Base-by-base conservation (phyloP, 1,140 invertebrate species). In the Riptortus pedestris region DNA sequence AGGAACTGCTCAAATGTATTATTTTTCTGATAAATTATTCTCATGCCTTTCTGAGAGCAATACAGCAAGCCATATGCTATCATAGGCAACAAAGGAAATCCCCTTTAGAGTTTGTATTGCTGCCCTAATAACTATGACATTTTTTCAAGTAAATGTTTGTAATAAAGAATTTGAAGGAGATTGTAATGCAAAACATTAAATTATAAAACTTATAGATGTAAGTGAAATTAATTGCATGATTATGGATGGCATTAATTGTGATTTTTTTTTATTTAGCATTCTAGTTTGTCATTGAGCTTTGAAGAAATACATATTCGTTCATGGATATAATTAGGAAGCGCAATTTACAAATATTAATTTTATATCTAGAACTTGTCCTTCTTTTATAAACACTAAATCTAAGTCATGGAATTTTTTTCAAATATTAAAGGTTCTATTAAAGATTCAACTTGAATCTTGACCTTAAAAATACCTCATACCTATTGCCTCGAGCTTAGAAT, bases 1-100 rank as follows among this genome's bases (percentile, higher is more conserved):
- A 55, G 18, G 22, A 55, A 55, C 18, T 55, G 51, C 51, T 55
- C 51, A 55, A 55, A 24, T 24, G 7, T 55, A 55, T 26, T 55
- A 24, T 55, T 24, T 55, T 55, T 55, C 14, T 55, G 20, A 24
- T 18, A 55, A 55, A 3, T 20, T 47, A 47, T 47, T 47, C 22
- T 20, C 43, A 47, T 47, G 18, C 51, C 51, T 55, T 55, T 24
- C 22, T 55, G 24, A 22, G 24, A 55, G 51, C 51, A 55, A 26
- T 55, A 55, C 45, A 47, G 4, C 7, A 47, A 47, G 22, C 45
- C 18, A 47, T 47, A 47, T 47, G 16, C 33, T 5, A 9, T 38
- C 18, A 20, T 47, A 20, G 22, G 18, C 18, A n/a, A 45, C 14
- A 47, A 47, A 9, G 22, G 3, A 47, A 20, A 12, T 1, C 4